These are phyloP conservation scores for Epinephelus moara DNA, from an alignment of 2,113 vertebrate genomes.

Conservation along the genomic window DNA sequence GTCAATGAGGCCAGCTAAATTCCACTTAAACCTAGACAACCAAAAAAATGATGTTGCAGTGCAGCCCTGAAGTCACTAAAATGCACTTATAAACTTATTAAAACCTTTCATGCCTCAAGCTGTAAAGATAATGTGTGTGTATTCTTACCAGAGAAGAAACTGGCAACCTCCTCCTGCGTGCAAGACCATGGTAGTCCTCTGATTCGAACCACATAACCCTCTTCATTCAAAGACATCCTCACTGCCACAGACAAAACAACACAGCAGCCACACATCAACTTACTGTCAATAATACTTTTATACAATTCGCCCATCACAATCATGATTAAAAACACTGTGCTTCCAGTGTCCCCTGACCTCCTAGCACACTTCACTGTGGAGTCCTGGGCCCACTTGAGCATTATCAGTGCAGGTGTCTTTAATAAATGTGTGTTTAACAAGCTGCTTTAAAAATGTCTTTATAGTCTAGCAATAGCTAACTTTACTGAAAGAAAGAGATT, in stretches of 20 bases:
- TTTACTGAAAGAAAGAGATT: too few species aligned
- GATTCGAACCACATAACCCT: constrained; percentile 88
- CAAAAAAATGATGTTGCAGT: neutral
- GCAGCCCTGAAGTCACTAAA: neutral
- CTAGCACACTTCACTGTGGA: neutral
- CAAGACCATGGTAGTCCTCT: constrained; percentile 90
- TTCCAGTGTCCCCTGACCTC: neutral
- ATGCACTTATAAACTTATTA: neutral
- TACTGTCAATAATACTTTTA: neutral
- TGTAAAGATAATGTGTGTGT: neutral
- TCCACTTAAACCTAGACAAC: too few species aligned
- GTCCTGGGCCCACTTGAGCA: neutral
- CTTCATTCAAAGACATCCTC: constrained; percentile 85
- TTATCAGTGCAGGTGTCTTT: neutral
- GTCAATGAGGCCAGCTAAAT: neutral
- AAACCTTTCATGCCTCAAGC: neutral
- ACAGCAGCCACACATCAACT: constrained; percentile 23
- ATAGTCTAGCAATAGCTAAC: neutral
- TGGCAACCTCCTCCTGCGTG: constrained; percentile 86
- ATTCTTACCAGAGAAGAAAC: constrained; percentile 87
- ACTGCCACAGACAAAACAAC: constrained; percentile 53
- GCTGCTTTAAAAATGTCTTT: neutral
- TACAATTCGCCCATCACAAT: neutral
- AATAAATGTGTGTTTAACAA: neutral
- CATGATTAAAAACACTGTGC: neutral